Evolutionary conservation across 2,888 invertebrate genomes (phyloP), one percentile per base, ranked within the genome.

Genomic region (Spatulosminthurus flaviceps): DNA sequence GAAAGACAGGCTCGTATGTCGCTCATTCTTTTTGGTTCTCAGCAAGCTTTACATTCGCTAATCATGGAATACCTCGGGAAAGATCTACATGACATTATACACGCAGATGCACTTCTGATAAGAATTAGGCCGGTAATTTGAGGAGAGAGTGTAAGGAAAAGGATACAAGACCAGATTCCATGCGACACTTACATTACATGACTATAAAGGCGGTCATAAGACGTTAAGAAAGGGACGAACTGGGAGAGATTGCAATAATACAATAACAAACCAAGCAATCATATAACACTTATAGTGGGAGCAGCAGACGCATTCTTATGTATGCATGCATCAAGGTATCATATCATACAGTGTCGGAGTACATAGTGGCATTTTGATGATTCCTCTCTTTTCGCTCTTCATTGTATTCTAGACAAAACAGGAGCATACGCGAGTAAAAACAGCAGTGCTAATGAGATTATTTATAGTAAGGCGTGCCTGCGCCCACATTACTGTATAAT

Each of bases 391-490:
- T 13, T 51, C 16, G 16, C 51, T 51, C 16, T n/a, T 16, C 16
- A 51, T 13, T 51, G n/a, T 51, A 51, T 51, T 13, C 5, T n/a
- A 51, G 16, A 4, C 5, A 16, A 2, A 34, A 16, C 51, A n/a
- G 51, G 51, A 51, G 51, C 51, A n/a, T 51, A 51, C 51, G n/a
- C 16, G 34, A 67, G 61, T 16, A 74, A 77, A 79, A 78, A 77
- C 71, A 80, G 79, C 79, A 78, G 82, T 81, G 82, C 81, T 82
- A 82, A 82, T 81, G 82, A 82, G 82, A 82, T 82, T 82, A 82
- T 82, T 82, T 82, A 80, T 80, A 81, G 82, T 78, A 69, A 82
- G 82, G 82, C 82, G 82, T 80, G 77, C 74, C 82, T 64, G 72
- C 75, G 79, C 76, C 61, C 75, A 80, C 66, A 80, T 76, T 80